Evolutionary conservation across 2,888 invertebrate genomes (phyloP), one percentile per base, ranked within the genome.

Genomic region (Acleris sparsana): DNA sequence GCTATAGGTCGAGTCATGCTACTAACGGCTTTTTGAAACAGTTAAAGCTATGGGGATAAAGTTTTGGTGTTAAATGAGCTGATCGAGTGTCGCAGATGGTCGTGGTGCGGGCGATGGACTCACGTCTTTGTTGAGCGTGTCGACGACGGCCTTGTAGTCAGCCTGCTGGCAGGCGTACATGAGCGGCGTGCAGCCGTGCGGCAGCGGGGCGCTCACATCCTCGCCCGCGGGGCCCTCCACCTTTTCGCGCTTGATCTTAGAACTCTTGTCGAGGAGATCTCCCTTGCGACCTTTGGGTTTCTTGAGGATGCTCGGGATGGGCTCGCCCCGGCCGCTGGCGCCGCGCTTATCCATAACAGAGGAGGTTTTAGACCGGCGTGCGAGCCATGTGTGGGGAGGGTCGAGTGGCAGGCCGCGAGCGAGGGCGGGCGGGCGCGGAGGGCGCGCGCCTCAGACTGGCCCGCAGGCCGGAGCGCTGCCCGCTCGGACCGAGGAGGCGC

Each of bases 111-210:
- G 43, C 65, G 63, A 52, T 63, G 63, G 74, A 93, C 94, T 93
- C 93, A 97, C 97, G 94, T 96, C 96, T 80, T 94, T 95, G 79
- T 95, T 94, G 75, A 97, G 93, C 75, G 96, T 94, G 75, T 94
- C 94, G 74, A 96, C 93, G 72, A 97, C 97, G 73, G 95, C 94
- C 72, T 94, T 94, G 84, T 96, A 95, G 90, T 97, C 95, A 60
- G 96, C 97, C 85, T 97, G 97, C 88, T 97, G 97, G 84, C 97
- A 97, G 78, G 97, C 97, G 92, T 97, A 97, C 97, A 98, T 97
- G 81, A 98, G 95, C 76, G 95, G 94, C 72, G 97, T 96, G 86
- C 97, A 97, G 79, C 97, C 96, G 80, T 93, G 93, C 73, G 92
- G 92, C 75, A 94, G 86, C 75, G 89, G 86, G 64, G 86, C 79